These are phyloP conservation scores for Sarcoramphus papa DNA, from an alignment of 2,797 vertebrate genomes.

Conservation along the genomic window DNA sequence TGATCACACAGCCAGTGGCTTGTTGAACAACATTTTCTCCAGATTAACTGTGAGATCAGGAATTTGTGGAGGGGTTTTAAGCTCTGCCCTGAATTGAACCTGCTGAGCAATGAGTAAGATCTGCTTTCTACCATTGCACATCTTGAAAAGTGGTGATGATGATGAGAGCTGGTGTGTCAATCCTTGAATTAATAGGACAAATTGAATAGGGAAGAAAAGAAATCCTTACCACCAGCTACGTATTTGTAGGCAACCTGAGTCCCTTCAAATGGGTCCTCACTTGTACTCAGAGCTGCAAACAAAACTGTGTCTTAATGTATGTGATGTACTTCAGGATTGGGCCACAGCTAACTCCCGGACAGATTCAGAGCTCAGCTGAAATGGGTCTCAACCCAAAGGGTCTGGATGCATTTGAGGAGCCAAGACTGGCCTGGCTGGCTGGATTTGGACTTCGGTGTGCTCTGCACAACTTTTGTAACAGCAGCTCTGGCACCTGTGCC, in stretches of 20 bases:
- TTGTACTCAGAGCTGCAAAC: not conserved
- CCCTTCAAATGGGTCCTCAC: not conserved
- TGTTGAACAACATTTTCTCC: not conserved
- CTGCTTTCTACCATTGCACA: not conserved
- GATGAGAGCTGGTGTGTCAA: not conserved
- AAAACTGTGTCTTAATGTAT: not conserved
- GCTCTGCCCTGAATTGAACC: not conserved
- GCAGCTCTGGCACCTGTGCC: not conserved
- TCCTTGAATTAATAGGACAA: not conserved
- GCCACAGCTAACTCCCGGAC: not conserved
- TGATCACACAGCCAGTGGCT: not conserved
- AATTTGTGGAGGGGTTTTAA: not conserved
- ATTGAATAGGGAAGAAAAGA: not conserved
- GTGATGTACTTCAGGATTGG: not conserved
- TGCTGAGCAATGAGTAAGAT: not conserved
- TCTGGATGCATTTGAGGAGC: not conserved
- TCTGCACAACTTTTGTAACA: not conserved
- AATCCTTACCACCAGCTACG: not conserved
- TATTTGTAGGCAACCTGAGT: not conserved
- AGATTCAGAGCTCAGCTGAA: not conserved
- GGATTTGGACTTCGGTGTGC: not conserved
- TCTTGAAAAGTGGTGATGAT: not conserved
- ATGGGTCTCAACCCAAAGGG: not conserved
- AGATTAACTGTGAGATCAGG: not conserved
- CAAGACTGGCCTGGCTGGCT: fast-evolving